Conservation (phyloP, 2,797 vertebrate genomes). For the Florisuga fusca region DNA sequence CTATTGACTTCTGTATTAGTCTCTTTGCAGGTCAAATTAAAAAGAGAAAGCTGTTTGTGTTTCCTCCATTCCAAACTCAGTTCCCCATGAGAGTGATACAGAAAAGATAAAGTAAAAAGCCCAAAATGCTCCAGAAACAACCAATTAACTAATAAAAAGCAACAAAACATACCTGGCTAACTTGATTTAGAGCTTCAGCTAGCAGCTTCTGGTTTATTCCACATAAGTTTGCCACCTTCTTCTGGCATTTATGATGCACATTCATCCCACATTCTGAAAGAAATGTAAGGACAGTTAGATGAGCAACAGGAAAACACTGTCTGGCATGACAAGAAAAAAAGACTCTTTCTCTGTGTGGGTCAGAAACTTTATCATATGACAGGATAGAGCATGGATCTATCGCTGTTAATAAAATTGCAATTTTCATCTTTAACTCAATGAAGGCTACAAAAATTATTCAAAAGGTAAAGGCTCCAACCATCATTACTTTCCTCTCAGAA, state of each 20-base stretch:
- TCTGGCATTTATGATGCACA: conserved; percentile 91
- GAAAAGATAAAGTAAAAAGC: neutral
- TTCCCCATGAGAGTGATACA: neutral
- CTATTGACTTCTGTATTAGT: neutral
- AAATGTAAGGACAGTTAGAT: neutral
- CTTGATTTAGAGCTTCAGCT: conserved; percentile 92
- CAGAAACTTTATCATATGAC: neutral
- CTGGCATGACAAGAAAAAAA: neutral
- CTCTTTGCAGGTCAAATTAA: neutral
- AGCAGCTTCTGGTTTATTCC: conserved; percentile 98
- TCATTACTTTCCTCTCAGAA: neutral
- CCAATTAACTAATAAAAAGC: neutral
- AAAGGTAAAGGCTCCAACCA: neutral
- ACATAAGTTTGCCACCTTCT: conserved; percentile 95
- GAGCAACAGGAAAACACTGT: neutral
- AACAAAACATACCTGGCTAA: conserved; percentile 84
- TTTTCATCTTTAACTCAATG: neutral
- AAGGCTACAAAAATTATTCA: neutral
- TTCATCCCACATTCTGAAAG: conserved; percentile 92
- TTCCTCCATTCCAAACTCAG: neutral
- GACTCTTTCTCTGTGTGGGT: neutral
- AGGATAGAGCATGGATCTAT: neutral
- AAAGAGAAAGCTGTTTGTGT: neutral
- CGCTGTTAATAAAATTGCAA: neutral
- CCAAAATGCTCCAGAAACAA: neutral